These are phyloP conservation scores for Pseudococcus viburni DNA, from an alignment of 2,888 invertebrate genomes.

Conservation along the genomic window DNA sequence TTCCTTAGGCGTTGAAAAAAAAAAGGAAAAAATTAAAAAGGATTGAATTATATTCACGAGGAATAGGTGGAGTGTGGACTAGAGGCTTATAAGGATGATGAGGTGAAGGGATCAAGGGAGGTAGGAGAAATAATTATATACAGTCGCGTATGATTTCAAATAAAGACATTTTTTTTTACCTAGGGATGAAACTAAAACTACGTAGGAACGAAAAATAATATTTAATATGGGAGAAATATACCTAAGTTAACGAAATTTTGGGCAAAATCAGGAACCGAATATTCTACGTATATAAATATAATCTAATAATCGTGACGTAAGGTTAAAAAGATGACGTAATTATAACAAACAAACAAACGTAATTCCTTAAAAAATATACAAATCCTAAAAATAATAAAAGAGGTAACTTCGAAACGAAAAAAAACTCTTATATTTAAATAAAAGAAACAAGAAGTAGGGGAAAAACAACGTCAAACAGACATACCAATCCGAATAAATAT, in stretches of 20 bases:
- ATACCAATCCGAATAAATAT: background rate
- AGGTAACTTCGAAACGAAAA: conserved; percentile 9
- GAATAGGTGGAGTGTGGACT: background rate
- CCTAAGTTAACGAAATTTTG: background rate
- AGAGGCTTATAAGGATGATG: background rate
- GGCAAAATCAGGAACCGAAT: conserved; percentile 12
- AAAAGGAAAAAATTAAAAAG: background rate
- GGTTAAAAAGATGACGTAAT: background rate
- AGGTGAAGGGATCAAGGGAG: background rate
- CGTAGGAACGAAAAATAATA: conserved; percentile 6
- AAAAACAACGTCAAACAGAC: background rate
- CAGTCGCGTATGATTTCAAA: background rate
- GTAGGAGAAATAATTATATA: background rate
- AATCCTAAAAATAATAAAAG: background rate
- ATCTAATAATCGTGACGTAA: background rate
- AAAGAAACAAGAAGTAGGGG: background rate
- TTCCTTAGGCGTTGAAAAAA: background rate
- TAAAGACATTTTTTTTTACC: background rate
- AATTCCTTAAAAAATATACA: conserved; percentile 13
- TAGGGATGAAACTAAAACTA: background rate
- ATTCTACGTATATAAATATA: no score
- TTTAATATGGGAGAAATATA: background rate
- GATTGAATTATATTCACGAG: background rate
- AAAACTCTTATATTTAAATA: background rate
- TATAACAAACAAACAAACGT: background rate